A percentile compares a stretch with the other conserved stretches of the same genome.
Conservation (phyloP, 1,140 invertebrate genomes). For the Drosophila lacertosa region DNA sequence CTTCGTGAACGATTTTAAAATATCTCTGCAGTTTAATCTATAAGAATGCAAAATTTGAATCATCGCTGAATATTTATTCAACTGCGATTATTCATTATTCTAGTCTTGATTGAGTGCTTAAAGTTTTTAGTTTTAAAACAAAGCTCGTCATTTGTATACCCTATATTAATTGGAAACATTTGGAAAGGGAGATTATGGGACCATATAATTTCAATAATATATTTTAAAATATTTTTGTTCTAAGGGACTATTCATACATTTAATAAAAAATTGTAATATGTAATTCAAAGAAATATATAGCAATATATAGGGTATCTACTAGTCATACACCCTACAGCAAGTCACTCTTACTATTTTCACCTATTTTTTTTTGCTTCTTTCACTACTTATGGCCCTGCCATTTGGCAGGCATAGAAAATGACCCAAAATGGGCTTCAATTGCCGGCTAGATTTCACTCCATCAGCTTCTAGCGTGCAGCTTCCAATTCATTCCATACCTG, state of each 20-base stretch:
- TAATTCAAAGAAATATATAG: no score
- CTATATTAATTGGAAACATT: neutral
- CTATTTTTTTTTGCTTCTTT: neutral
- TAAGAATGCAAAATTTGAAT: conserved; percentile 2
- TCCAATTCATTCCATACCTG: conserved; percentile 27
- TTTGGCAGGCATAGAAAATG: conserved; percentile 10
- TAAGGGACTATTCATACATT: no score
- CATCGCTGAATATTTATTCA: conserved; percentile 35
- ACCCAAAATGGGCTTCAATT: conserved; percentile 28
- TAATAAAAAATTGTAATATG: no score
- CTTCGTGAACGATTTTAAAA: no score
- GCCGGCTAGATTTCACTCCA: conserved; percentile 38
- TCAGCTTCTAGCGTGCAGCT: conserved; percentile 13
- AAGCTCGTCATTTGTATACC: neutral
- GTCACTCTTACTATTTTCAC: neutral
- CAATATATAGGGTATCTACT: neutral
- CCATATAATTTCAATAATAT: no score
- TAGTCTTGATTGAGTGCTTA: conserved; percentile 1
- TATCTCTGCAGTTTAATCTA: neutral
- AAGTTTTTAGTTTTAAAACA: conserved; percentile 6
- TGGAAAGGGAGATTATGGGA: neutral
- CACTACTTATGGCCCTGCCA: neutral
- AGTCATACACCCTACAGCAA: neutral
- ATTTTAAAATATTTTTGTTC: no score
- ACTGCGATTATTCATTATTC: conserved; percentile 18